Base-by-base conservation (phyloP, 2,113 vertebrate species). In the Dendropsophus ebraccatus region DNA sequence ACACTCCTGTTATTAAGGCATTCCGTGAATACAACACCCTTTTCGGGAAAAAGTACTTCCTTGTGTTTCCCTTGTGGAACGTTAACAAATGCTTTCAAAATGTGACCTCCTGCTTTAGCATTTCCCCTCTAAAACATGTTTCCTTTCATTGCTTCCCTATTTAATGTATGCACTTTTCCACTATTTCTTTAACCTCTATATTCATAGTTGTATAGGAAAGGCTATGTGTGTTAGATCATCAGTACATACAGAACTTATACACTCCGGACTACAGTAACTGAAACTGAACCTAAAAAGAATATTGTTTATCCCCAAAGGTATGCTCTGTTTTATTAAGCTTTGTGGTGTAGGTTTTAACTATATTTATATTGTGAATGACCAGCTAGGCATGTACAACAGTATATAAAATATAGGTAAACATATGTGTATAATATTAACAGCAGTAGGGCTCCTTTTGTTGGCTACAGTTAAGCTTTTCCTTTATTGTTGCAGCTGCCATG, bases 11-110 rank as follows among this genome's bases (percentile, higher is more conserved):
- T 85, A 49, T 45, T 32, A 35, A 76, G 41, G 72, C 30, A 84
- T 84, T 84, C 56, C 72, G 41, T 65, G 82, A 85, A 85, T 54
- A 67, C 83, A 78, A 77, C 74, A 69, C 74, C 73, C 74, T 54
- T 85, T 78, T 75, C 72, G 74, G 14, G 74, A 62, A 84, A 32
- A 85, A 78, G 19, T 67, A 52, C 47, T 69, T 85, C 83, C 73
- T 85, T 69, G 16, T 78, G 35, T 65, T 78, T 85, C 83, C 83
- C 83, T 67, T 67, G 83, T 65, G 83, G n/a, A 45, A 35, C 0
- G 12, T 78, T 78, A 50, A 47, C 56, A n/a, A 60, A 28, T 41
- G 17, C 35, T 78, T 78, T 85, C 60, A 85, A 85, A 78, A 47
- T 47, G 35, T 50, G 54, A 75, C 37, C 74, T 85, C 47, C 50